Conservation (phyloP, 2,888 invertebrate species). For the Aricia artaxerxes region DNA sequence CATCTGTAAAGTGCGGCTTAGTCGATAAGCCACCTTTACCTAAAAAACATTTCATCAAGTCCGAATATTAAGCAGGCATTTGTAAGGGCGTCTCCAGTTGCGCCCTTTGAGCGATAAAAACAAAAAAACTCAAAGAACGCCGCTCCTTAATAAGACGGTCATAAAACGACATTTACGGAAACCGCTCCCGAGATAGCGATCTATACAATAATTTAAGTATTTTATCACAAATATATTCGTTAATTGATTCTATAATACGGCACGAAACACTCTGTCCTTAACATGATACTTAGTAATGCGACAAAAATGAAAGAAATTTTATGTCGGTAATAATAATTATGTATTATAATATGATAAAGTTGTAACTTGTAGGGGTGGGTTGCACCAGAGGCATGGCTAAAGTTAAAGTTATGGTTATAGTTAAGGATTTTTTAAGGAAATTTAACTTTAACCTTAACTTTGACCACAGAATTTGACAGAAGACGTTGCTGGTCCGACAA, state of each 20-base stretch:
- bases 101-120: conserved; percentile 10
- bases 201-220: not conserved
- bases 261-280: not conserved
- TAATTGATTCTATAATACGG: conserved; percentile 21
- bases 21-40: not conserved
- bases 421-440: no score
- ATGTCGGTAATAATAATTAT: not conserved
- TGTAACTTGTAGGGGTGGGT: not conserved
- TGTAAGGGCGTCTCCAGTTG: conserved; percentile 22
- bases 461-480: no score
- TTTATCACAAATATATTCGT: conserved; percentile 28
- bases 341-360: not conserved
- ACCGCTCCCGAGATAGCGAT: conserved; percentile 11
- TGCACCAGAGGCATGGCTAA: no score
- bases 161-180: conserved; percentile 22
- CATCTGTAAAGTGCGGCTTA: not conserved
- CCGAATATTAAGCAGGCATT: conserved; percentile 7
- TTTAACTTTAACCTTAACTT: no score
- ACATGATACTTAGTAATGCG: not conserved
- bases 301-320: not conserved
- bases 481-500: no score
- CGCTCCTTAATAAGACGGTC: conserved; percentile 20
- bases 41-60: not conserved
- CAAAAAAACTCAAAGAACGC: conserved; percentile 17
- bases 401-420: no score